Evolutionary conservation across 2,113 vertebrate species (phyloP).

Genomic region (Elgaria multicarinata): DNA sequence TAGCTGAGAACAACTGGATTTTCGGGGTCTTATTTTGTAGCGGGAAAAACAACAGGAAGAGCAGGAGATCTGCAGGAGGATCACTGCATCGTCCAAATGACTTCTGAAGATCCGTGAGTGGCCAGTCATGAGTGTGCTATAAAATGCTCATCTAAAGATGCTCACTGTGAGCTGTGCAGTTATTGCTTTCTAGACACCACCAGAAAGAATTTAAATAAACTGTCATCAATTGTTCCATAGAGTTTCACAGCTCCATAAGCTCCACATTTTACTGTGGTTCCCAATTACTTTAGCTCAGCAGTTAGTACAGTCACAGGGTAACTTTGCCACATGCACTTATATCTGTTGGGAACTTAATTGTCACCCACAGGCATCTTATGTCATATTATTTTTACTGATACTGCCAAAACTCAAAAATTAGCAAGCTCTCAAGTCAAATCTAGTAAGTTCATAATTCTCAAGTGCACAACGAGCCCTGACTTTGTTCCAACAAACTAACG

Average conservation of each 20-base stretch:
- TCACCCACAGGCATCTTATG: background rate
- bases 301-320: background rate
- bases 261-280: fast-evolving
- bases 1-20: no score
- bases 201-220: background rate
- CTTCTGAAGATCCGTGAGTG: no score
- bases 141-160: no score
- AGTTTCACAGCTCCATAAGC: slow-evolving; percentile 24
- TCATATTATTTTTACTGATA: background rate
- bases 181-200: slow-evolving; percentile 24
- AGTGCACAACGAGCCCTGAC: background rate
- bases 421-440: no score
- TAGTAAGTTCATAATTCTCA: background rate
- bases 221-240: slow-evolving; percentile 8
- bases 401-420: background rate
- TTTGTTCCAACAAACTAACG: background rate
- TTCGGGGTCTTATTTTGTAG: no score
- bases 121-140: no score
- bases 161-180: background rate
- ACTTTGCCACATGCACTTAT: slow-evolving; percentile 22
- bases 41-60: no score
- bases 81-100: no score
- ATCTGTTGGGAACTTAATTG: background rate
- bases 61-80: no score
- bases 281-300: background rate